Evolutionary conservation across 2,113 vertebrate species (phyloP).

Genomic region (Ariopsis seemanni): DNA sequence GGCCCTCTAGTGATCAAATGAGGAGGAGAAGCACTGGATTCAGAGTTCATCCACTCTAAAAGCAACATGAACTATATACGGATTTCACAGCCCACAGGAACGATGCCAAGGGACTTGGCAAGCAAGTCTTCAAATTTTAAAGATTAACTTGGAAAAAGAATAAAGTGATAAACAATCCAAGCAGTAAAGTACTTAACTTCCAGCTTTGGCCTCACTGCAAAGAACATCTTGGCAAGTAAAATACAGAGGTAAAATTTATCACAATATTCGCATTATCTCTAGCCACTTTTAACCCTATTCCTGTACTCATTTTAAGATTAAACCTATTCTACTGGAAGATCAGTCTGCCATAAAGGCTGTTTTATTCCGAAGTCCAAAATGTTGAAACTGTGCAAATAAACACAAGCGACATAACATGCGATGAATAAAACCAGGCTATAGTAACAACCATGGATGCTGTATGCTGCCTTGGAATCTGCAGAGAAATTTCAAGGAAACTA

Average conservation of each 20-base stretch:
- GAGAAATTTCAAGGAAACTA: neutral
- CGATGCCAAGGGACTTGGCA: neutral
- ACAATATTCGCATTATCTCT: neutral
- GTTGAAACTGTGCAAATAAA: neutral
- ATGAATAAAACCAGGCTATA: neutral
- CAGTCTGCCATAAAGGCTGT: too few species aligned
- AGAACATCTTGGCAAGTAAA: neutral
- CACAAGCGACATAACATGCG: neutral
- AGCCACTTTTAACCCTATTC: neutral
- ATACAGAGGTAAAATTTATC: neutral
- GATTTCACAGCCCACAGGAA: neutral
- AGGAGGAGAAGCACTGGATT: neutral
- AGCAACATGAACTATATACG: neutral
- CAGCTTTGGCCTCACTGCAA: neutral
- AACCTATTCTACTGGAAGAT: neutral
- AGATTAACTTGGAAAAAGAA: neutral
- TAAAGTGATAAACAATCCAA: neutral
- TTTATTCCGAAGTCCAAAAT: too few species aligned
- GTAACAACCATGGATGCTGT: neutral
- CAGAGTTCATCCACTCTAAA: neutral
- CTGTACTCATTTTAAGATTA: neutral
- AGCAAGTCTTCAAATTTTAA: neutral
- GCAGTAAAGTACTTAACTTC: neutral
- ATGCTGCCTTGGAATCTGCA: neutral
- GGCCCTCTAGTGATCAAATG: constrained; percentile 29